Conservation (phyloP, 2,113 vertebrate species). For the Lophura nycthemera region DNA sequence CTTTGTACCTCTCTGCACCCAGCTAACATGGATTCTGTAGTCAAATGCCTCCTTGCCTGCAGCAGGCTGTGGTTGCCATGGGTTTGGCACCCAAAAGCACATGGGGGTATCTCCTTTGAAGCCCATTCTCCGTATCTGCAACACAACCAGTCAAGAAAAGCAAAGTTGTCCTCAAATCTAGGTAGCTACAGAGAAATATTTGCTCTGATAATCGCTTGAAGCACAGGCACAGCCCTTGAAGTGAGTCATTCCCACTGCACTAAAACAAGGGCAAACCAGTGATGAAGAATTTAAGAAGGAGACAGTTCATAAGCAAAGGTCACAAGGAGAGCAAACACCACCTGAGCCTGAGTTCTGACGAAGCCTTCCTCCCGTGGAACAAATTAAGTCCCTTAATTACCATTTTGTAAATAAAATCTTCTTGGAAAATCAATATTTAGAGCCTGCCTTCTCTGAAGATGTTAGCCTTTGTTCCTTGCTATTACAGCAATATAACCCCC, state of each 20-base stretch:
- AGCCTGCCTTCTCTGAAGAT: slow-evolving; percentile 19
- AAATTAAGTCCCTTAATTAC: slow-evolving; percentile 66
- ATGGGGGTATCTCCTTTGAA: background rate
- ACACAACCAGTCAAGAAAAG: background rate
- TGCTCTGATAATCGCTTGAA: background rate
- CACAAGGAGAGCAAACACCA: slow-evolving; percentile 19
- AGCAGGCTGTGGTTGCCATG: background rate
- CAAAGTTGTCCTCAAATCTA: background rate
- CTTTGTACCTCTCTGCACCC: background rate
- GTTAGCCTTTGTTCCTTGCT: slow-evolving; percentile 43
- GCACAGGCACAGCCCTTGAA: background rate
- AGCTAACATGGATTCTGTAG: background rate
- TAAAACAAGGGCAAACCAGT: background rate
- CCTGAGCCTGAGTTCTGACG: slow-evolving; percentile 18
- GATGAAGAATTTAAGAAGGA: background rate
- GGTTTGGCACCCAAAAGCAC: background rate
- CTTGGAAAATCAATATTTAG: slow-evolving; percentile 65
- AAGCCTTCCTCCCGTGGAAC: background rate
- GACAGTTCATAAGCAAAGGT: background rate
- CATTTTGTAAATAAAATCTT: slow-evolving; percentile 69
- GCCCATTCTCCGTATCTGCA: background rate
- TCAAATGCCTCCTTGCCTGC: background rate
- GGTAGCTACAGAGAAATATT: background rate
- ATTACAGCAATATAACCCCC: slow-evolving; percentile 24
- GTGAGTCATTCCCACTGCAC: background rate